These are phyloP conservation scores for Callyntrura guangdongensis DNA, from an alignment of 2,888 invertebrate genomes.

Conservation along the genomic window DNA sequence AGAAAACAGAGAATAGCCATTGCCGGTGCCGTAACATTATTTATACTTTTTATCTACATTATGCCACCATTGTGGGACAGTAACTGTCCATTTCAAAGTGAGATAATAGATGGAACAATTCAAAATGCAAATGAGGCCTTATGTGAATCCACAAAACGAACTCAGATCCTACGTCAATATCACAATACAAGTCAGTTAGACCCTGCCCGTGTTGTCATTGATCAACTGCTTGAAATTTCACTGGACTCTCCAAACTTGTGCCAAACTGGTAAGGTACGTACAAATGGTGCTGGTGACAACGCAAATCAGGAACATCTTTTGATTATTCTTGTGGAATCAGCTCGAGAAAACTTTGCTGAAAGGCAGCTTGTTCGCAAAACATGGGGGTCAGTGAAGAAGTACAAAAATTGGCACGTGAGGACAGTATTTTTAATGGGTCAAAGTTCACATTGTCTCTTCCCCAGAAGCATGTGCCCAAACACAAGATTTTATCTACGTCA, in stretches of 20 bases:
- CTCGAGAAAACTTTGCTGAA: not conserved
- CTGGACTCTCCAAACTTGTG: not conserved
- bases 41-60: not conserved
- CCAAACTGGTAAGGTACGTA: not conserved
- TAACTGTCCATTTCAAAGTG: not conserved
- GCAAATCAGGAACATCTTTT: not conserved
- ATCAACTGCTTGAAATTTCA: not conserved
- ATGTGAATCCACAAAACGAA: not conserved
- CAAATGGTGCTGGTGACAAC: not conserved
- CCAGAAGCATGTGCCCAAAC: not conserved
- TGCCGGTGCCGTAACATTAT: not conserved
- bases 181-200: not conserved
- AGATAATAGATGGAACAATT: not conserved
- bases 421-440: conserved; percentile 14
- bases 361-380: conserved; percentile 9
- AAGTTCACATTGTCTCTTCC: conserved; percentile 4
- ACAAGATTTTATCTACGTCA: not conserved
- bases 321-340: not conserved
- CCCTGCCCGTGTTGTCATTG: not conserved
- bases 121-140: not conserved
- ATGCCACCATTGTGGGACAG: not conserved
- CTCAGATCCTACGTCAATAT: not conserved
- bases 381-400: conserved; percentile 11
- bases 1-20: too few species aligned
- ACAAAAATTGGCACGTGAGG: conserved; percentile 1